phyloP scores from a whole-genome alignment of 2,888 invertebrate genomes.

The Phyto melanocephala region DNA sequence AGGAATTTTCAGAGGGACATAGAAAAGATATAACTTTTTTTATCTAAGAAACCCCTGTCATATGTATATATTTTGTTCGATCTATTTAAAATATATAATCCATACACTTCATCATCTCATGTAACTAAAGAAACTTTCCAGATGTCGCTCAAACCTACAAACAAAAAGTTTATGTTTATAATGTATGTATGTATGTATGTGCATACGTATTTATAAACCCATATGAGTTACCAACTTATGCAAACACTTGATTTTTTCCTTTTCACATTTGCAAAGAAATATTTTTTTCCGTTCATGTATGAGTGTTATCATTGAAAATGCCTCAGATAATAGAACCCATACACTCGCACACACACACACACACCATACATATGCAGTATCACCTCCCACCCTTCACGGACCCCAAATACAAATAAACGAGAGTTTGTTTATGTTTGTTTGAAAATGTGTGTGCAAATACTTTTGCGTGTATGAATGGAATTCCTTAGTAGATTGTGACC shows the following conservation, averaged over 20 bases:
- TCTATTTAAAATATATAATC: too few species aligned
- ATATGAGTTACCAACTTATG: slow-evolving; percentile 1
- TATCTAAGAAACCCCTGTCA: too few species aligned
- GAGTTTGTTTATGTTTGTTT: not conserved
- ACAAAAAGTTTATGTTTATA: too few species aligned
- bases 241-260: slow-evolving; percentile 38
- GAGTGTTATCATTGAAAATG: not conserved
- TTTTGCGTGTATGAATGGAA: slow-evolving; percentile 35
- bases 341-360: not conserved
- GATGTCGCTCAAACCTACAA: not conserved
- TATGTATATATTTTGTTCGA: too few species aligned
- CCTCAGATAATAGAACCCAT: not conserved
- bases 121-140: not conserved
- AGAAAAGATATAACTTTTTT: too few species aligned
- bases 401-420: not conserved
- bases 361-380: not conserved
- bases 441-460: not conserved
- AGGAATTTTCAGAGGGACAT: too few species aligned
- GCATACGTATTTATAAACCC: not conserved
- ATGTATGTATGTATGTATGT: not conserved
- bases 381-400: not conserved
- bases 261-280: not conserved
- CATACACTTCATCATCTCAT: too few species aligned
- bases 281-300: not conserved
- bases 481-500: slow-evolving; percentile 52